A percentile compares a stretch with the other conserved stretches of the same genome.
Evolutionary conservation across 2,888 invertebrate genomes (phyloP).

Genomic region (Hartigia nigra): DNA sequence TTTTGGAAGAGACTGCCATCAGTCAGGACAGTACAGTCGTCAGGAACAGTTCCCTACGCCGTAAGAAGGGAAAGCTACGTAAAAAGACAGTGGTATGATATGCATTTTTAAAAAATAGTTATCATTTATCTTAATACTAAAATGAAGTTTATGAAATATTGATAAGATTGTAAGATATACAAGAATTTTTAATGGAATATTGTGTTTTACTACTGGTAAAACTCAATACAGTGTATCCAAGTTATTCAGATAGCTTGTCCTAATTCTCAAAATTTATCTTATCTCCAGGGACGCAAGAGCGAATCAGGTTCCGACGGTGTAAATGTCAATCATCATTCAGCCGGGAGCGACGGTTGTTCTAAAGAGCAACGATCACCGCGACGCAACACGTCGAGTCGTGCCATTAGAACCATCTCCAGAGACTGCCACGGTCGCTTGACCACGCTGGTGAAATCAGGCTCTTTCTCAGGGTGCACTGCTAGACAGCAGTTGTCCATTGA

Average conservation of each 20-base stretch:
- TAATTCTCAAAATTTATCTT: too few species aligned
- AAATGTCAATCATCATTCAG: slow-evolving; percentile 52
- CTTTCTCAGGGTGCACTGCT: slow-evolving; percentile 76
- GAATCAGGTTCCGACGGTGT: slow-evolving; percentile 72
- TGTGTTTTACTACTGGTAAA: background rate
- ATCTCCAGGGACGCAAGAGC: slow-evolving; percentile 66
- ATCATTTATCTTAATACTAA: too few species aligned
- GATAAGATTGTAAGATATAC: background rate
- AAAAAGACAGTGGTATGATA: slow-evolving; percentile 64
- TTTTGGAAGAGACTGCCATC: slow-evolving; percentile 66
- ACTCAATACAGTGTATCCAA: too few species aligned
- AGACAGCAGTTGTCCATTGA: slow-evolving; percentile 63
- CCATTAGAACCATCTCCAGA: slow-evolving; percentile 41
- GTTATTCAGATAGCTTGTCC: too few species aligned
- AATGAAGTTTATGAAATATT: too few species aligned
- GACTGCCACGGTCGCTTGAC: slow-evolving; percentile 56
- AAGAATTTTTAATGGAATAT: background rate
- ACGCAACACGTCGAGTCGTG: slow-evolving; percentile 37
- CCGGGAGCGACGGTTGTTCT: slow-evolving; percentile 62
- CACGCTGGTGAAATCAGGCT: slow-evolving; percentile 78
- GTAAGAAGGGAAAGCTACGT: slow-evolving; percentile 65
- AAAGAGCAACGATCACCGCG: slow-evolving; percentile 55
- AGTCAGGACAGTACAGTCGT: slow-evolving; percentile 58
- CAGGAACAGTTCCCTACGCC: slow-evolving; percentile 64
- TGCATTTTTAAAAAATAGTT: too few species aligned